Evolutionary conservation across 2,797 vertebrate species (phyloP).

Genomic region (Pantherophis vulpinus): DNA sequence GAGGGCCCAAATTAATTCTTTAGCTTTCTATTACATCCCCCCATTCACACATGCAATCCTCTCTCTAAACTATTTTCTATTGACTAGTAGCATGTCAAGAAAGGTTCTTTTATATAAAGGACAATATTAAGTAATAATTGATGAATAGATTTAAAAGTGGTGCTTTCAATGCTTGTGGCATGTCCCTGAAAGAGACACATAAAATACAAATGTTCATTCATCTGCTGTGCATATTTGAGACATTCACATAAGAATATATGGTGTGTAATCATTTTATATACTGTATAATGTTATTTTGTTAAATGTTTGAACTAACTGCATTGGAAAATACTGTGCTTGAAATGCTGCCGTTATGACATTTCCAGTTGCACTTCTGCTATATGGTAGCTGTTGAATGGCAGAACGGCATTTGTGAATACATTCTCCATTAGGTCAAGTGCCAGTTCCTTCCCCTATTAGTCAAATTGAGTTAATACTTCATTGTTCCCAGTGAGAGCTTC

Average conservation of each 20-base stretch:
- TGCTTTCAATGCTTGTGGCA: background rate
- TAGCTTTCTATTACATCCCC: background rate
- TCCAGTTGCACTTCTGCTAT: background rate
- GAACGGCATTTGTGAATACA: background rate
- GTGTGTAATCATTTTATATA: background rate
- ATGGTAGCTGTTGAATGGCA: background rate
- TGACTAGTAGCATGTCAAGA: background rate
- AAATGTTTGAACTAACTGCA: background rate
- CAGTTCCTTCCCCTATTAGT: background rate
- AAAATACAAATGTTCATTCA: background rate
- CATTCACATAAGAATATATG: background rate
- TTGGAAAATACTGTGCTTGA: background rate
- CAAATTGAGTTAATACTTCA: background rate
- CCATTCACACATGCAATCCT: background rate
- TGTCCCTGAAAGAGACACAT: background rate
- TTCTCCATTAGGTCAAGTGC: background rate
- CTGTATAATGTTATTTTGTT: background rate
- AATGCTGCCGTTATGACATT: background rate
- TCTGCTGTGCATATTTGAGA: background rate
- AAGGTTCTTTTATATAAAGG: background rate
- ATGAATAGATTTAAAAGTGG: background rate
- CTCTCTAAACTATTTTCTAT: background rate
- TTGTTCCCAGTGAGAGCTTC: background rate
- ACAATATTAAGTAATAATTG: background rate
- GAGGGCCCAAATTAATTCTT: background rate